Base-by-base conservation (phyloP, 2,888 invertebrate species). In the Conistra vaccinii region DNA sequence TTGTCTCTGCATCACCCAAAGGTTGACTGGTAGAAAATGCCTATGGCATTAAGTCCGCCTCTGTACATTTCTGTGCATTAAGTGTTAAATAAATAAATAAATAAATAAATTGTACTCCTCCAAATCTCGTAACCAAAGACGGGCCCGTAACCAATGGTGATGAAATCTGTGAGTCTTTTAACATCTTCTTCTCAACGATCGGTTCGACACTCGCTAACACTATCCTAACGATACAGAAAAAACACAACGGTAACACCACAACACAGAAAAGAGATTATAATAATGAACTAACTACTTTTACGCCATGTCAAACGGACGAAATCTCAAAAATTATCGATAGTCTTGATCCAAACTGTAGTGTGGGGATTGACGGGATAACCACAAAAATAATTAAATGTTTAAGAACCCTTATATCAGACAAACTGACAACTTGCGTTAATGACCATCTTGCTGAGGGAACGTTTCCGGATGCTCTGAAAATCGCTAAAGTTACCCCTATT, bases 311-410 rank as follows among this genome's bases (percentile, higher is more conserved):
- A 39, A 17, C 55, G 3, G 26, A 63, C 3, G 55, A 70, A 70
- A 29, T 70, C 20, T 35, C 60, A 9, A 70, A 70, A 39, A 62
- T 62, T 5, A 62, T 70, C n/a, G 39, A 5, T 32, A n/a, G n/a
- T 45, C 70, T 70, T 23, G 70, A 70, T 42, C 3, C 55, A 23
- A 70, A 70, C 39, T 39, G 51, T 35, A 70, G 63, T 42, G 53
- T 60, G 17, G 7, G 55, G 14, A 14, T 55, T 55, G 53, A 55
- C 55, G 26, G 55, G 14, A 55, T 55, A 26, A 14, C 35, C 26
- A 60, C 63, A 35, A 66, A 72, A 72, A 51, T 72, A 20, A 51
- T 72, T 32, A 72, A 72, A 66, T 42, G n/a, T 20, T 26, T 72
- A 35, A n/a, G n/a, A 35, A 60, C n/a, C 26, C 3, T 20, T 2